Evolutionary conservation across 2,888 invertebrate species (phyloP), one percentile per base, ranked within the genome.

Genomic region (Stictocephala bisonia): DNA sequence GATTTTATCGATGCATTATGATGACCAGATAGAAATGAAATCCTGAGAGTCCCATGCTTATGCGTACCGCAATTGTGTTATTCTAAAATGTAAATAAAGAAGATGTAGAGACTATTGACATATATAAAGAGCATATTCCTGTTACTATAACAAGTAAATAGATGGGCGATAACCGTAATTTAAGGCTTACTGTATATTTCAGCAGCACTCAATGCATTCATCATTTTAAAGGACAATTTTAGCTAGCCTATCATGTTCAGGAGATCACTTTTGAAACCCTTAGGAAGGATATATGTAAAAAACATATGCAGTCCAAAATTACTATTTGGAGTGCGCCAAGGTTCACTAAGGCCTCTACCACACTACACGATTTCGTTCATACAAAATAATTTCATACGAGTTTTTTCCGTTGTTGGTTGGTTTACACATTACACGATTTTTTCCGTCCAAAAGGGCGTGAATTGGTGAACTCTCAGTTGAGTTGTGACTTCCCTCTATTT

Each of bases 131-230:
- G 31, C 44, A 29, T 29, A 44, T 64, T 13, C 26, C 29, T 6
- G 53, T 56, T 18, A 15, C 53, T 18, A 64, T 60, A 31, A 71
- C 26, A 6, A 48, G 29, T 6, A n/a, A 53, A 56, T 26, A 11
- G 29, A 7, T 71, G 71, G 71, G 27, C 71, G 11, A 27, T 71
- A 26, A 44, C 44, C 0, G 44, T 76, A 29, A 76, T 77, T 64
- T 77, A n/a, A n/a, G n/a, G n/a, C 40, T 24, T 77, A 35, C 56
- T 78, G 40, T 74, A 77, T 69, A 68, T 77, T 31, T 75, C 74
- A 48, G 74, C 73, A 24, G 74, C n/a, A n/a, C n/a, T 77, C 27
- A 77, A 78, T 44, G 31, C 56, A 27, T 56, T 71, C 51, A 26
- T 51, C 11, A 51, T 51, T 51, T 51, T 51, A n/a, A n/a, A 51